phyloP scores from a whole-genome alignment of 2,113 vertebrate species.

The Hiodon alosoides region DNA sequence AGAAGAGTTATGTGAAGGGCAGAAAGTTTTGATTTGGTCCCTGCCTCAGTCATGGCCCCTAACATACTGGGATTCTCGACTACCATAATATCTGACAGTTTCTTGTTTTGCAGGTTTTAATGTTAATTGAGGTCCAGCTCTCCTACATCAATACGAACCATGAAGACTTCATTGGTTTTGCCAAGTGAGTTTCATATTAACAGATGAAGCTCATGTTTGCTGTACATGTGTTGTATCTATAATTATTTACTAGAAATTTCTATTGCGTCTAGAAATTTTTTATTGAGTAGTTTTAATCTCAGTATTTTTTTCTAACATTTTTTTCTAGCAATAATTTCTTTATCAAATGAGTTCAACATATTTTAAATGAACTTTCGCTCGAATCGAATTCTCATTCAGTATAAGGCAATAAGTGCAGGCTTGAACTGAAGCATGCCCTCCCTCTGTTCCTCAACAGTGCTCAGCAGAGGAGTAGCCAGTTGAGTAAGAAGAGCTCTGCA shows the following conservation, averaged over 20 bases:
- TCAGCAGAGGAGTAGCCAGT: slow-evolving; percentile 74
- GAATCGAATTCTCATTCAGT: not conserved
- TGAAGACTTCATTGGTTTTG: slow-evolving; percentile 89
- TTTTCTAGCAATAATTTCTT: too few relatives aligned
- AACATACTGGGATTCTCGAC: not conserved
- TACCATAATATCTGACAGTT: not conserved
- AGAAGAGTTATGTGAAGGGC: not conserved
- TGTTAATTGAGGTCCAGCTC: slow-evolving; percentile 85
- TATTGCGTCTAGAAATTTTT: not conserved
- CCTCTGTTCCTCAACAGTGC: slow-evolving; percentile 63
- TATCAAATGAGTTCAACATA: not conserved
- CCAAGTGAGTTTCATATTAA: slow-evolving; percentile 70
- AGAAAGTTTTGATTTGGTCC: not conserved
- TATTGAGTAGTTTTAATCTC: too few relatives aligned
- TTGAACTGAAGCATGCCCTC: not conserved
- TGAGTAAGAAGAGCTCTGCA: slow-evolving; percentile 68
- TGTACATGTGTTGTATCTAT: not conserved
- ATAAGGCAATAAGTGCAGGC: not conserved
- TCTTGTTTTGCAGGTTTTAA: slow-evolving; percentile 63
- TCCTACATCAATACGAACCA: slow-evolving; percentile 95
- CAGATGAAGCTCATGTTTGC: not conserved
- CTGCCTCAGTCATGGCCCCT: not conserved
- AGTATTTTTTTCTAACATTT: too few relatives aligned
- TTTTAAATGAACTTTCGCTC: not conserved
- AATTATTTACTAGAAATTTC: not conserved